phyloP scores from a whole-genome alignment of 2,888 invertebrate genomes.

The Geotrupes spiniger region DNA sequence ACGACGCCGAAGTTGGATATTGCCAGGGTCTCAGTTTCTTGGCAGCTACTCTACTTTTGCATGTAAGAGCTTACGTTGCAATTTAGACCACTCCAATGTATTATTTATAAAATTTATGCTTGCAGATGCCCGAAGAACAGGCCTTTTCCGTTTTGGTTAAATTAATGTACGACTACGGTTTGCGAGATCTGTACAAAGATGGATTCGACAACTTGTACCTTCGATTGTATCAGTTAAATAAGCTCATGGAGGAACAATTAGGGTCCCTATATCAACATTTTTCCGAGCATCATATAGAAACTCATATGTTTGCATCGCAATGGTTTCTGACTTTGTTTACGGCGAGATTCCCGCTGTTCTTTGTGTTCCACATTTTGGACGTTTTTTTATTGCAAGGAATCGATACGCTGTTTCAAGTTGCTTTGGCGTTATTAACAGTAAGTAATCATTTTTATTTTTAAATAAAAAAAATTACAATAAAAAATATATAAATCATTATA shows the following conservation, averaged over 20 bases:
- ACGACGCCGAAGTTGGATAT: slow-evolving; percentile 97
- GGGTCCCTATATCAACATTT: slow-evolving; percentile 80
- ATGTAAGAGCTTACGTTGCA: slow-evolving; percentile 68
- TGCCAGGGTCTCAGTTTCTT: slow-evolving; percentile 98
- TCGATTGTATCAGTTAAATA: slow-evolving; percentile 90
- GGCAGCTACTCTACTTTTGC: slow-evolving; percentile 91
- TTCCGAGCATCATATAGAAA: slow-evolving; percentile 79
- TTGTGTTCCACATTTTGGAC: slow-evolving; percentile 96
- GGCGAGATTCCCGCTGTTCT: slow-evolving; percentile 94
- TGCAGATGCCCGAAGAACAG: slow-evolving; percentile 99
- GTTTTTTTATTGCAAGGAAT: slow-evolving; percentile 93
- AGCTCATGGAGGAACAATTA: slow-evolving; percentile 88
- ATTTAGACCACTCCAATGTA: neutral
- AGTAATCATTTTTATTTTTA: slow-evolving; percentile 32
- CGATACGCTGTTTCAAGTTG: slow-evolving; percentile 94
- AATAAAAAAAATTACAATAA: slow-evolving; percentile 1
- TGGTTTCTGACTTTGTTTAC: slow-evolving; percentile 99
- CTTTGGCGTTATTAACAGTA: slow-evolving; percentile 87
- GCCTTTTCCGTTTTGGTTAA: slow-evolving; percentile 96
- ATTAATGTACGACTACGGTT: slow-evolving; percentile 94
- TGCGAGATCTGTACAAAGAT: slow-evolving; percentile 93
- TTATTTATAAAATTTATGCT: slow-evolving; percentile 22
- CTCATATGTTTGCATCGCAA: slow-evolving; percentile 99
- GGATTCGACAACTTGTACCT: slow-evolving; percentile 96
- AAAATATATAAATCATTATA: slow-evolving; percentile 1